Evolutionary conservation across 2,113 vertebrate species (phyloP), one percentile per base, ranked within the genome.

Genomic region (Serilophus lunatus): DNA sequence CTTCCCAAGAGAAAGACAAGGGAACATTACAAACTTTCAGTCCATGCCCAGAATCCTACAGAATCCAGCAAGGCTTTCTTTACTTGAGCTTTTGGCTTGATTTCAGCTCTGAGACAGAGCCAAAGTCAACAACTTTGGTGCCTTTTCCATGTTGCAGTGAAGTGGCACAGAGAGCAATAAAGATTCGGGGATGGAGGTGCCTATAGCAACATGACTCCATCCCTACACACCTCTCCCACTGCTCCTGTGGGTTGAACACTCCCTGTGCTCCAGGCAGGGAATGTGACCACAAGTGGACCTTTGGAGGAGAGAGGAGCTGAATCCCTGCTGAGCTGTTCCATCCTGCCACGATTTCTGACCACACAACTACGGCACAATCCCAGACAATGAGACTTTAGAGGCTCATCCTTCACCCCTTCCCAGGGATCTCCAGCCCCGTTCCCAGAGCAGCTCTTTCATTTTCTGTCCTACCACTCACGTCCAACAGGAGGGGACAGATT

Each of bases 241-340:
- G 93, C 77, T 91, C 45, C 74, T 0, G 10, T 1, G 4, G 75
- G 82, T 13, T 78, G 80, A n/a, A 36, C 72, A 49, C 85, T 86
- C 92, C 90, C 72, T 60, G 72, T 11, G 76, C 86, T 71, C 65
- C 72, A 33, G 82, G 90, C 86, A 9, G 0, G 5, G 2, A 18
- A 18, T 0, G 0, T 7, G 14, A 82, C 87, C 93, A 88, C 93
- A 91, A 56, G 59, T 49, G 79, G 93, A 88, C 88, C 66, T 95
- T 79, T 0, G 28, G 80, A 91, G 83, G 71, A 95, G 64, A 82
- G 91, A 90, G 31, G 75, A 66, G 66, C 82, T 7, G 22, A 69
- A 82, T 80, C 85, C 70, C 85, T 95, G 85, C 88, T 90, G 76
- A 95, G 78, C 86, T 95, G 90, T 61, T 91, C 84, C 51, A 8